phyloP scores from a whole-genome alignment of 2,113 vertebrate genomes.

The Actenoides lindsayi region DNA sequence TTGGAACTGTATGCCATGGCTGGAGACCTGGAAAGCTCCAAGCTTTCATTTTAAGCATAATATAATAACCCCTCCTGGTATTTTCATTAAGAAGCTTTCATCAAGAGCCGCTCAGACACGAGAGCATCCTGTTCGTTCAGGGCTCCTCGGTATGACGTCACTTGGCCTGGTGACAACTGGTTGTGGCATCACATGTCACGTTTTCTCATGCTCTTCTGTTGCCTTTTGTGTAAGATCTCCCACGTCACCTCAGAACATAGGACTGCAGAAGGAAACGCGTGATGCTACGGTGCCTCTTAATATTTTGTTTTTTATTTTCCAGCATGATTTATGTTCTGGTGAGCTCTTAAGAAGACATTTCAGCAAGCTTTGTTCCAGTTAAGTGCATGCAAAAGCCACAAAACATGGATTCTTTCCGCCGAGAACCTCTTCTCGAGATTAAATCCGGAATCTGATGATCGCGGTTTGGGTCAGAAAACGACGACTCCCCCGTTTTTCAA shows the following conservation, averaged over 20 bases:
- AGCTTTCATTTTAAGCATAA: background rate
- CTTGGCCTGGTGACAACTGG: background rate
- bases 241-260: fast-evolving
- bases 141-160: background rate
- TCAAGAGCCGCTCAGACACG: background rate
- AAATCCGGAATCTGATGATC: constrained; percentile 60
- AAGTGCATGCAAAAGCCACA: constrained; percentile 82
- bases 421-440: constrained; percentile 65
- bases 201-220: background rate
- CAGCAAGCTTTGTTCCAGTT: constrained; percentile 70
- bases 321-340: constrained; percentile 99
- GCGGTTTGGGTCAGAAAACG: constrained; percentile 42
- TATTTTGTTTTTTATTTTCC: constrained; percentile 54
- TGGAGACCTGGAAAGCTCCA: background rate
- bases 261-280: no score
- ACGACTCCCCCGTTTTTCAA: constrained; percentile 74
- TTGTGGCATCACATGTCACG: fast-evolving
- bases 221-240: background rate
- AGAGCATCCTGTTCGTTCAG: fast-evolving
- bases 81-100: background rate
- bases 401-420: constrained; percentile 68
- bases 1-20: background rate
- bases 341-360: constrained; percentile 88
- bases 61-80: background rate
- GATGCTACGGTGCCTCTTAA: background rate